Base-by-base conservation (phyloP, 2,797 vertebrate genomes). In the Crocodylus rhombifer region DNA sequence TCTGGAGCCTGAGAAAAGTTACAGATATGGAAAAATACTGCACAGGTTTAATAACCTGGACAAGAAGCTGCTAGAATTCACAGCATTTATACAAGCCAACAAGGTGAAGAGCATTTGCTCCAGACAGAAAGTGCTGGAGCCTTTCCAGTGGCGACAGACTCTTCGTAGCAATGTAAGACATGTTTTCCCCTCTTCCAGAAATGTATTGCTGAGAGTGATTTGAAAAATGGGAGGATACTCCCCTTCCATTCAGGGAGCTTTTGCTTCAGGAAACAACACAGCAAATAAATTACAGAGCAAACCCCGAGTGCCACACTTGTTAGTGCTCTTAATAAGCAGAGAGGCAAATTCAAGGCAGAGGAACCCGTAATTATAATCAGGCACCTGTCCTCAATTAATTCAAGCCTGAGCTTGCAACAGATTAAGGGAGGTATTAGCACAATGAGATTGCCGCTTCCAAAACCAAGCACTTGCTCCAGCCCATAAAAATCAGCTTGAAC, bases 71-170 rank as follows among this genome's bases (percentile, higher is more conserved):
- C 91, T 91, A 71, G 60, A 90, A 89, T 36, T 5, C 55, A 2
- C 67, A 73, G 83, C 78, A 20, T 92, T 65, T 83, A 87, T 90
- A 10, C 77, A 84, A 95, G 94, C 90, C 96, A 96, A 84, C 86
- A 88, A 90, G 86, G 78, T 79, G 84, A 93, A 92, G 16, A 71
- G 15, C 86, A 87, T 55, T 93, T 94, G 89, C 95, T 95, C 80
- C 61, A 91, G 61, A 89, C 77, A 61, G 83, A 42, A 42, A 42
- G 42, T 25, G 36, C 36, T 73, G 33, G 51, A 73, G 36, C 21
- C 7, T 23, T 51, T 14, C 51, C 21, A 71, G 36, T 42, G 21
- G 36, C 8, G 36, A 14, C 36, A 26, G 33, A 73, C 21, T 25
- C 33, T 71, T 13, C 21, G 42, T 3, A 25, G 69, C 33, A 71